A percentile compares a stretch with the other conserved stretches of the same genome.
phyloP scores from a whole-genome alignment of 1,140 invertebrate species.

The Brachystomella parvula region DNA sequence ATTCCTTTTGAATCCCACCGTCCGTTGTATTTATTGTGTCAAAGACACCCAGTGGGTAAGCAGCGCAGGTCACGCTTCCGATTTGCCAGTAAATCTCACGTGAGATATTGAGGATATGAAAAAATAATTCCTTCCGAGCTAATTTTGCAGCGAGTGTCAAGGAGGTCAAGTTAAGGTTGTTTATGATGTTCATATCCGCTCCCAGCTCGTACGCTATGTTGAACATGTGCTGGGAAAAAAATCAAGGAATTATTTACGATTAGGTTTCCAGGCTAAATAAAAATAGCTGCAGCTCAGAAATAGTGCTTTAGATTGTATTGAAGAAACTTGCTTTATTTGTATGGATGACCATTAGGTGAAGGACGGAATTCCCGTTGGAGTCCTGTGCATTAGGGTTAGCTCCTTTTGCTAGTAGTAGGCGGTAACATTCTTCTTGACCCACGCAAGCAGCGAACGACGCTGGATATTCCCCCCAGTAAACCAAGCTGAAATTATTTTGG shows the following conservation, averaged over 20 bases:
- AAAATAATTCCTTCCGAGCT: slow-evolving; percentile 86
- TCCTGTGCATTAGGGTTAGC: slow-evolving; percentile 91
- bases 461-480: slow-evolving; percentile 98
- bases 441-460: slow-evolving; percentile 91
- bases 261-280: too few relatives aligned
- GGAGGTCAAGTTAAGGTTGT: slow-evolving; percentile 81
- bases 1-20: slow-evolving; percentile 67
- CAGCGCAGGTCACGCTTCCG: slow-evolving; percentile 85
- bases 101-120: slow-evolving; percentile 89
- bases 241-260: slow-evolving; percentile 22
- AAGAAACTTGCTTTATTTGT: slow-evolving; percentile 38
- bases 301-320: not conserved
- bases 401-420: slow-evolving; percentile 85
- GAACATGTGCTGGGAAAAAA: slow-evolving; percentile 66
- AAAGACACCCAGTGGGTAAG: slow-evolving; percentile 89
- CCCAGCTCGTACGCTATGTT: slow-evolving; percentile 90
- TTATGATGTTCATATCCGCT: slow-evolving; percentile 71
- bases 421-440: slow-evolving; percentile 93
- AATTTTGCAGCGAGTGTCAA: slow-evolving; percentile 88
- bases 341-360: slow-evolving; percentile 95
- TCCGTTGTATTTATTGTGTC: slow-evolving; percentile 90
- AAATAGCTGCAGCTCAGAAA: not conserved
- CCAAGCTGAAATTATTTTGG: slow-evolving; percentile 56
- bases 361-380: slow-evolving; percentile 92
- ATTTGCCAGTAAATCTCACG: slow-evolving; percentile 96